Base-by-base conservation (phyloP, 2,113 vertebrate genomes). In the Brachyistius frenatus region DNA sequence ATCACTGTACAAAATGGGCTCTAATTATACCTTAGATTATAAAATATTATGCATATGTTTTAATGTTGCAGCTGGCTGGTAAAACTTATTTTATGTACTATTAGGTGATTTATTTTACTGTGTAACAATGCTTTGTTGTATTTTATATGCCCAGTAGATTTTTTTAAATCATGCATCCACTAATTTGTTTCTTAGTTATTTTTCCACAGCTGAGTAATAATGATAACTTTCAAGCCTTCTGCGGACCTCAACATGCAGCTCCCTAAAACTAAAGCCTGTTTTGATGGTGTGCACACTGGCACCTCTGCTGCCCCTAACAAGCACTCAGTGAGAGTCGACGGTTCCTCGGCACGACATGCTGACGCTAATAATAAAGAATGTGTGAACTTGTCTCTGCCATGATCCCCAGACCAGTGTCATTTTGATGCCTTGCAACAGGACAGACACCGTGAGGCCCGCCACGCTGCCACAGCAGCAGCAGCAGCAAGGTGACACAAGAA, bases 401-500 rank as follows among this genome's bases (percentile, higher is more conserved):
- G 30, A 76, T 80, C 74, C 37, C 75, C 76, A 33, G 77, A 80
- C 66, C 50, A 4, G 33, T 73, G 70, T 87, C 83, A 82, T 16
- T 63, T 36, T 78, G 89, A 88, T 68, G 61, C 61, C 58, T n/a
- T 9, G 52, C 73, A 54, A 11, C 31, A 15, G 70, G 76, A 80
- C 69, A 63, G 86, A 78, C 41, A 65, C 60, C 41, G 9, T 35
- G 71, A 67, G 71, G 77, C 82, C 81, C 14, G 7, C 37, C 23
- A 39, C 5, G 36, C 84, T 4, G 49, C 58, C 5, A 76, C 73
- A 31, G 65, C 86, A 88, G 37, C 37, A 37, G 41, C 58, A 7
- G 78, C 75, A 30, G 66, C 86, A 89, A 88, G 85, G 85, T 88
- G 89, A 91, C 88, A 88, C 77, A 0, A 5, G 73, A 56, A 89